Percentiles rank a stretch among this genome's conserved stretches.
These are phyloP conservation scores for Scaptomyza reducta DNA, from an alignment of 2,888 invertebrate genomes.

Conservation along the genomic window DNA sequence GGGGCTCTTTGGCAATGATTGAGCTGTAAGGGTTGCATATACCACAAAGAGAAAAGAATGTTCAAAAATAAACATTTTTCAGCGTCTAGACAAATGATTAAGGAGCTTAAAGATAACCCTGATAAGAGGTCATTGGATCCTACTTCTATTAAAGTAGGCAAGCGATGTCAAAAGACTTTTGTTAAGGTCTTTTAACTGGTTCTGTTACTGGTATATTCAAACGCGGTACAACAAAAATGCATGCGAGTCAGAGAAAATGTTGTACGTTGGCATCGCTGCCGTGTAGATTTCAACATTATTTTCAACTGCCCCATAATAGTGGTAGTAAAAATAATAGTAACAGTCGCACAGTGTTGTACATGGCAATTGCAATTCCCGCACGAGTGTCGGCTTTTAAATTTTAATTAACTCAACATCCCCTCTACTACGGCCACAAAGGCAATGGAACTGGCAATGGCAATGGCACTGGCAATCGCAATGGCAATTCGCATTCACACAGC, in stretches of 20 bases:
- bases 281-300: constrained; percentile 32
- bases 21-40: constrained; percentile 39
- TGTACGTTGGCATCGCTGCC: neutral
- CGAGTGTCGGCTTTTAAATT: constrained; percentile 75
- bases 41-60: neutral
- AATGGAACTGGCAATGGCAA: constrained; percentile 9
- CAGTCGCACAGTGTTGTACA: constrained; percentile 58
- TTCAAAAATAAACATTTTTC: neutral
- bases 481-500: constrained; percentile 9
- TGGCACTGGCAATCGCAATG: constrained; percentile 2
- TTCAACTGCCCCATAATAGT: constrained; percentile 44
- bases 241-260: neutral
- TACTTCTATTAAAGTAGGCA: neutral
- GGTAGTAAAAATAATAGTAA: constrained; percentile 65
- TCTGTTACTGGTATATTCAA: neutral
- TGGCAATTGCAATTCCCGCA: constrained; percentile 74
- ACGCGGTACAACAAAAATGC: neutral
- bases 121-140: neutral
- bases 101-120: neutral
- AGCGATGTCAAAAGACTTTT: neutral
- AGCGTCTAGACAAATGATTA: constrained; percentile 22
- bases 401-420: constrained; percentile 68
- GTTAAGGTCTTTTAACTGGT: neutral
- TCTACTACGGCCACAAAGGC: constrained; percentile 29
- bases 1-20: constrained; percentile 19